Conservation (phyloP, 2,797 vertebrate species). For the Sebastes umbrosus region DNA sequence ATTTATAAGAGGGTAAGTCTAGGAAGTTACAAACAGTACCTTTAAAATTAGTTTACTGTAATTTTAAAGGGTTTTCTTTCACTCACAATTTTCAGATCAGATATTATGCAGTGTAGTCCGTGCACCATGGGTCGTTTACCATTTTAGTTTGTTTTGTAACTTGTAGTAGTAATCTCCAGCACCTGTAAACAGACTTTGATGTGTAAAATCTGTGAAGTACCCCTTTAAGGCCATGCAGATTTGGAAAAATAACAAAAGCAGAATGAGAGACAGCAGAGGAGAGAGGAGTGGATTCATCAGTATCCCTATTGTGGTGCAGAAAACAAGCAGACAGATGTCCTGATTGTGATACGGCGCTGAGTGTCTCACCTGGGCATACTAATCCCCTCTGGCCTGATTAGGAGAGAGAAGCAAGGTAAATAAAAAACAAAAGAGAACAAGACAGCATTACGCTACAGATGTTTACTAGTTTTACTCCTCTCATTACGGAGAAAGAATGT, state of each 20-base stretch:
- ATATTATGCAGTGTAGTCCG: no score
- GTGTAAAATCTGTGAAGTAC: not conserved
- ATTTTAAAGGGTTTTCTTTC: no score
- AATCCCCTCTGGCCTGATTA: slow-evolving; percentile 45
- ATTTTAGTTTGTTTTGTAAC: not conserved
- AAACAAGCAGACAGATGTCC: slow-evolving; percentile 62
- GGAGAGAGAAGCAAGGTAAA: slow-evolving; percentile 19
- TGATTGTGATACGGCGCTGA: slow-evolving; percentile 45
- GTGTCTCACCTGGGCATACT: slow-evolving; percentile 53
- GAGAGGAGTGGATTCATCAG: slow-evolving; percentile 35
- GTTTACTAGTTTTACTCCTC: not conserved
- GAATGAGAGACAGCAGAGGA: not conserved
- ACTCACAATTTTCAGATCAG: no score
- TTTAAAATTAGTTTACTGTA: no score
- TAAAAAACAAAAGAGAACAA: slow-evolving; percentile 8
- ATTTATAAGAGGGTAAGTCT: no score
- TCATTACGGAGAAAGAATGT: not conserved
- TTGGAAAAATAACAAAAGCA: not conserved
- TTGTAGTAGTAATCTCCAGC: not conserved
- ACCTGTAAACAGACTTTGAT: not conserved
- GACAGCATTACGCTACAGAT: not conserved
- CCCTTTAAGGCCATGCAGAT: not conserved
- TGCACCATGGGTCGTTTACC: no score
- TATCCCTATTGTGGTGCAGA: slow-evolving; percentile 35
- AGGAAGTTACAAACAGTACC: no score